These are phyloP conservation scores for Azemiops feae DNA, from an alignment of 2,113 vertebrate genomes.

Conservation along the genomic window DNA sequence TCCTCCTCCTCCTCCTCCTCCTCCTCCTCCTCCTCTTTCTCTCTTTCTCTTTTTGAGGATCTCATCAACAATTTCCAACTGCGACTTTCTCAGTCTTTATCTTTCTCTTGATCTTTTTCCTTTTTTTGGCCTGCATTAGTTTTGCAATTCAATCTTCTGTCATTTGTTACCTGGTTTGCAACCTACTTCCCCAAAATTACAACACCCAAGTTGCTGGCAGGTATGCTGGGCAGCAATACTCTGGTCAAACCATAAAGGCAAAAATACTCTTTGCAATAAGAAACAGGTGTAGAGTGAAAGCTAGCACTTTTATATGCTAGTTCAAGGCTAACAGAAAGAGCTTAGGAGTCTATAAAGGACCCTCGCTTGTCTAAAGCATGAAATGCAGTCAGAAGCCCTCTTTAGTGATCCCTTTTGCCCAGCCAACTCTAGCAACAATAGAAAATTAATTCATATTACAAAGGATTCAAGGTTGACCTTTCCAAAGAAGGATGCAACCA, in stretches of 20 bases:
- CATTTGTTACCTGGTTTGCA: background rate
- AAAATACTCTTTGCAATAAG: background rate
- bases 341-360: background rate
- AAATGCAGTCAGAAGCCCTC: background rate
- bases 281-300: background rate
- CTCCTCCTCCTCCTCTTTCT: background rate
- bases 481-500: background rate
- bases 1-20: no score
- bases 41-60: background rate
- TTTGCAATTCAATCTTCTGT: background rate
- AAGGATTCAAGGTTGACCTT: background rate
- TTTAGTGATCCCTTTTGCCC: background rate
- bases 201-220: background rate
- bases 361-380: background rate
- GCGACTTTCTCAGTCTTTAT: background rate
- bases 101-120: background rate
- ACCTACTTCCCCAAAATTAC: background rate
- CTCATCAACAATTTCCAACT: background rate
- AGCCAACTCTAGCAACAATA: background rate
- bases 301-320: background rate
- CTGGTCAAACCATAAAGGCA: background rate
- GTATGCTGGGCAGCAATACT: background rate
- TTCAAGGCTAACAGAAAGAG: background rate
- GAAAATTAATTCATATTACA: background rate
- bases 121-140: background rate